These are phyloP conservation scores for Xestoiulus laeticollis DNA, from an alignment of 2,888 invertebrate genomes.

Conservation along the genomic window DNA sequence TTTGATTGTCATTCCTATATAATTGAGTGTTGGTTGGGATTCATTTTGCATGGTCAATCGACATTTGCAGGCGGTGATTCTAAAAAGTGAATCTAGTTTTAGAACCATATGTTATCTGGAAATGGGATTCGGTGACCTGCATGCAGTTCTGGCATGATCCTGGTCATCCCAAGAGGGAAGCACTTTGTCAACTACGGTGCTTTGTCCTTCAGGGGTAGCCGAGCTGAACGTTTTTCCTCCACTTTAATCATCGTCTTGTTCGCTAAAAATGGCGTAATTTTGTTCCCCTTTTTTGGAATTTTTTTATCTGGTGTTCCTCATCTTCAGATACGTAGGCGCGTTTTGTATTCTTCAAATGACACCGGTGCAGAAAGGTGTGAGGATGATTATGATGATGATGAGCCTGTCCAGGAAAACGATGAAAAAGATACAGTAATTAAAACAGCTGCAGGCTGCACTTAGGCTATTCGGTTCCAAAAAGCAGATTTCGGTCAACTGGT, in stretches of 20 bases:
- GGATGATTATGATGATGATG: background rate
- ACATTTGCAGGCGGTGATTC: too few relatives aligned
- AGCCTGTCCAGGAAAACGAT: background rate
- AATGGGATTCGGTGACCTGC: too few relatives aligned
- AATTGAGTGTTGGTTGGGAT: too few relatives aligned
- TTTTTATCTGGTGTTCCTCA: background rate
- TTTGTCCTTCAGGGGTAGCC: background rate
- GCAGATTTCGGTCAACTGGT: background rate
- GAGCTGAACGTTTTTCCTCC: conserved; percentile 19
- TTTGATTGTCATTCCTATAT: too few relatives aligned
- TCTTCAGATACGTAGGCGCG: background rate
- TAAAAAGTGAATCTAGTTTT: too few relatives aligned
- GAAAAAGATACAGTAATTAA: background rate
- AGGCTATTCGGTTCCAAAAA: background rate
- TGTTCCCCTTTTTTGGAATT: background rate
- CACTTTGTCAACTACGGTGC: background rate
- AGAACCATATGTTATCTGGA: too few relatives aligned
- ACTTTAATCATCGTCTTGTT: background rate
- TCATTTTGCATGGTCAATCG: too few relatives aligned
- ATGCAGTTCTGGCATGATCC: background rate
- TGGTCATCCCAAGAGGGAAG: background rate
- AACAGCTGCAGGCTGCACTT: background rate
- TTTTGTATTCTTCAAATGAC: background rate
- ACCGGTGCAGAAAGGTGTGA: background rate
- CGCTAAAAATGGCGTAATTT: background rate